Conservation (phyloP, 2,113 vertebrate genomes). For the Dissostichus mawsoni region DNA sequence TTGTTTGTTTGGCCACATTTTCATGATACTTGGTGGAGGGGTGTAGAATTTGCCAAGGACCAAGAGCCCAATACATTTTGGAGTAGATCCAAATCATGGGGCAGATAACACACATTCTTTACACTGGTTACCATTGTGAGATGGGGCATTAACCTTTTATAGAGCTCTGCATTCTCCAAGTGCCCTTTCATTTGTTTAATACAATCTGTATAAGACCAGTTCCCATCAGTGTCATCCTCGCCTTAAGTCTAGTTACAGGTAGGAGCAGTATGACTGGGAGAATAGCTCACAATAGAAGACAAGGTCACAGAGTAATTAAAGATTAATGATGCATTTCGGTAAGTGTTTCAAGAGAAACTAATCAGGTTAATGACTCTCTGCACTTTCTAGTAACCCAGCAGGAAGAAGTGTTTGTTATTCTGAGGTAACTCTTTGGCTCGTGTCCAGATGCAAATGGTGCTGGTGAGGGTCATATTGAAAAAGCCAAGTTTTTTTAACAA, state of each 20-base stretch:
- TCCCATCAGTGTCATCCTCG: neutral
- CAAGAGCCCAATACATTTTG: no score
- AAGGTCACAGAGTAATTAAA: constrained; percentile 81
- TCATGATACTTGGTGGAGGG: neutral
- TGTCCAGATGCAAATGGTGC: constrained; percentile 19
- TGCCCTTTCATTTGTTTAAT: neutral
- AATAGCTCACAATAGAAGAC: constrained; percentile 66
- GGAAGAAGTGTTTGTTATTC: constrained; percentile 27
- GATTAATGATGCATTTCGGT: constrained; percentile 84
- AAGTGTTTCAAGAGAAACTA: constrained; percentile 79
- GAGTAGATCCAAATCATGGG: no score
- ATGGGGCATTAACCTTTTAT: neutral
- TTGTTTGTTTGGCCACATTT: no score
- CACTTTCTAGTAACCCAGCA: constrained; percentile 70
- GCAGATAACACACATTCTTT: neutral
- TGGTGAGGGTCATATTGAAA: neutral
- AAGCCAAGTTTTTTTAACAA: constrained; percentile 16
- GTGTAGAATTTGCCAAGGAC: no score
- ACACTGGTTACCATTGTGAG: neutral
- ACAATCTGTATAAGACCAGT: neutral
- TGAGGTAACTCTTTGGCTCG: constrained; percentile 15
- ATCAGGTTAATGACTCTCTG: constrained; percentile 82
- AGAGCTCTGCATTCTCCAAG: neutral
- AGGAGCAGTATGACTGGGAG: constrained; percentile 30
- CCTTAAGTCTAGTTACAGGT: constrained; percentile 65